Conservation (phyloP, 2,797 vertebrate species). For the Sebastes hubbsi region DNA sequence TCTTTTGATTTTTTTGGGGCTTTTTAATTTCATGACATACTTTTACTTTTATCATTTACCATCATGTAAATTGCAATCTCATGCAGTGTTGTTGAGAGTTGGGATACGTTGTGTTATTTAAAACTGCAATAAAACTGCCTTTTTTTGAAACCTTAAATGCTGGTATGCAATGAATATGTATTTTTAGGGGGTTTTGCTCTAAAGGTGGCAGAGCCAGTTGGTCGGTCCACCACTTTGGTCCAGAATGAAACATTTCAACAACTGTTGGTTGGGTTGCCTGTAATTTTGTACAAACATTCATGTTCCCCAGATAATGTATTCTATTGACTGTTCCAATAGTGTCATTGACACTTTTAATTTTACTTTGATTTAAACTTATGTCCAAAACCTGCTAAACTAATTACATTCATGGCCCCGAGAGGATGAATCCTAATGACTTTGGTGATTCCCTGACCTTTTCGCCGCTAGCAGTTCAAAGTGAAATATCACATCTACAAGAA, state of each 20-base stretch:
- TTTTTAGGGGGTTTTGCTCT: not conserved
- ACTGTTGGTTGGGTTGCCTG: not conserved
- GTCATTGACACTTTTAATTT: not conserved
- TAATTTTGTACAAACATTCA: not conserved
- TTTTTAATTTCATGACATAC: constrained; percentile 31
- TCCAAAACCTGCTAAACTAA: not conserved
- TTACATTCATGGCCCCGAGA: not conserved
- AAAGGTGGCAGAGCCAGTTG: not conserved
- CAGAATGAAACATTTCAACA: not conserved
- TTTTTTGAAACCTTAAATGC: constrained; percentile 64
- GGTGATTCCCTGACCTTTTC: not conserved
- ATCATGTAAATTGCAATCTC: constrained; percentile 57
- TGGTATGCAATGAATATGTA: not conserved
- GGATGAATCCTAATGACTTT: not conserved
- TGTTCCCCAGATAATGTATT: not conserved
- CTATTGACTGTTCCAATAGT: not conserved
- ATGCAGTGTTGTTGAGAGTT: constrained; percentile 51
- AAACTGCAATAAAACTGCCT: constrained; percentile 84
- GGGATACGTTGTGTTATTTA: constrained; percentile 60
- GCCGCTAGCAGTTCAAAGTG: no score
- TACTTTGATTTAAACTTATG: not conserved
- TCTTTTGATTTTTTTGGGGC: not conserved
- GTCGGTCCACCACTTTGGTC: no score
- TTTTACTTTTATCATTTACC: constrained; percentile 34
- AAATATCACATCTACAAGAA: not conserved